A percentile compares a stretch with the other conserved stretches of the same genome.
Conservation (phyloP, 2,888 invertebrate genomes). For the Leptodirus hochenwartii region DNA sequence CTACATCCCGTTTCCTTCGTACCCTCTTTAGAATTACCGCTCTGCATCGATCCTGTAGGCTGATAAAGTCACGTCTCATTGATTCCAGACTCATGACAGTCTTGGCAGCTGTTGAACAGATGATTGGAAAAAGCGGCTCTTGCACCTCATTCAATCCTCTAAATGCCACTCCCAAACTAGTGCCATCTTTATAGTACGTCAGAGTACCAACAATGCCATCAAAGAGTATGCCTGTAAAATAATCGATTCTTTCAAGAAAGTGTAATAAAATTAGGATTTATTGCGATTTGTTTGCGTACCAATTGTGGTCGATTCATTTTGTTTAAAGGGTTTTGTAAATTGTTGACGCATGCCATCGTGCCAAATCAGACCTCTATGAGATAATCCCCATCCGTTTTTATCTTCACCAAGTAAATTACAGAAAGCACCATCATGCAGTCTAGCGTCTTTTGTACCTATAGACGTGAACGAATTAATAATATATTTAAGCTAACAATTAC, state of each 20-base stretch:
- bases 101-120: constrained; percentile 56
- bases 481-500: no score
- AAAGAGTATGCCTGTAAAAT: constrained; percentile 42
- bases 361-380: constrained; percentile 53
- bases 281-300: no score
- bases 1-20: constrained; percentile 30
- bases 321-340: constrained; percentile 48
- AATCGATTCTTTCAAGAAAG: no score
- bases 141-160: constrained; percentile 40
- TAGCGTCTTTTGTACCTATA: constrained; percentile 15
- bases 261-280: no score
- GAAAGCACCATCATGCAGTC: constrained; percentile 47
- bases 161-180: constrained; percentile 51
- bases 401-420: constrained; percentile 55
- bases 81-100: constrained; percentile 48
- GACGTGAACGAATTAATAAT: no score
- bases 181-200: constrained; percentile 52
- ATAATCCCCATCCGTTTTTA: constrained; percentile 49
- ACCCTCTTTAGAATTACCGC: constrained; percentile 39
- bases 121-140: constrained; percentile 46
- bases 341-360: constrained; percentile 41
- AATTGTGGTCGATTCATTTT: constrained; percentile 47
- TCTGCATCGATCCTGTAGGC: constrained; percentile 48
- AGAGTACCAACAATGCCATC: constrained; percentile 50
- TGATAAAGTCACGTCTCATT: constrained; percentile 41